Evolutionary conservation across 1,140 invertebrate genomes (phyloP).

Genomic region (Lysiphlebus fabarum): DNA sequence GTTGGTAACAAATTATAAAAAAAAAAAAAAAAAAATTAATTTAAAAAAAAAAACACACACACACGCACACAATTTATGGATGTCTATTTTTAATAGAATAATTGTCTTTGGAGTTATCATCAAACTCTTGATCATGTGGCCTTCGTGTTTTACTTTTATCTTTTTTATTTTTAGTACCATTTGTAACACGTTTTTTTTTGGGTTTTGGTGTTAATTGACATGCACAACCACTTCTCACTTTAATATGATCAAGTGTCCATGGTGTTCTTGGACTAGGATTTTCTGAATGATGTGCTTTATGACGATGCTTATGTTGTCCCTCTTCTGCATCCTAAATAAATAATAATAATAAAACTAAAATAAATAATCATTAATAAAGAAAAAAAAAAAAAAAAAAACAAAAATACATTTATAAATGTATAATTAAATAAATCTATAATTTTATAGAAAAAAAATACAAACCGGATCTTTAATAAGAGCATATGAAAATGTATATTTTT

Average conservation of each 20-base stretch:
- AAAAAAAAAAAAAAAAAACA: too few relatives aligned
- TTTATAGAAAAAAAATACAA: too few relatives aligned
- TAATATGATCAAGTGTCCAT: conserved; percentile 80
- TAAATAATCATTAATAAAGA: background rate
- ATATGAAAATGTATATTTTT: conserved; percentile 82
- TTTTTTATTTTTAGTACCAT: conserved; percentile 38
- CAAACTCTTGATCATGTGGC: conserved; percentile 27
- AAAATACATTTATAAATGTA: too few relatives aligned
- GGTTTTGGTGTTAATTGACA: conserved; percentile 65
- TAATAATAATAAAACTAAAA: conserved; percentile 12
- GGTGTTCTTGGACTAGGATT: conserved; percentile 50
- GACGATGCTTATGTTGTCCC: conserved; percentile 47
- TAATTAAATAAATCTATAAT: too few relatives aligned
- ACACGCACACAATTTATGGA: background rate
- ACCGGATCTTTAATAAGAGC: conserved; percentile 64
- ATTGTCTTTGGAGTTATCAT: background rate
- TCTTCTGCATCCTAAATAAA: conserved; percentile 35
- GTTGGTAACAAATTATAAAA: conserved; percentile 9
- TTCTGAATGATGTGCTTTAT: conserved; percentile 54
- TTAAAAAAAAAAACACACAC: conserved; percentile 11
- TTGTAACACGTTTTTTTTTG: conserved; percentile 43
- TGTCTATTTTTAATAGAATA: conserved; percentile 4
- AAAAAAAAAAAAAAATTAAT: conserved; percentile 6
- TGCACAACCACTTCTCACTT: conserved; percentile 76
- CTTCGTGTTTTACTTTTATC: conserved; percentile 39